Conservation (phyloP, 1,140 invertebrate species). For the Cotesia vestalis region DNA sequence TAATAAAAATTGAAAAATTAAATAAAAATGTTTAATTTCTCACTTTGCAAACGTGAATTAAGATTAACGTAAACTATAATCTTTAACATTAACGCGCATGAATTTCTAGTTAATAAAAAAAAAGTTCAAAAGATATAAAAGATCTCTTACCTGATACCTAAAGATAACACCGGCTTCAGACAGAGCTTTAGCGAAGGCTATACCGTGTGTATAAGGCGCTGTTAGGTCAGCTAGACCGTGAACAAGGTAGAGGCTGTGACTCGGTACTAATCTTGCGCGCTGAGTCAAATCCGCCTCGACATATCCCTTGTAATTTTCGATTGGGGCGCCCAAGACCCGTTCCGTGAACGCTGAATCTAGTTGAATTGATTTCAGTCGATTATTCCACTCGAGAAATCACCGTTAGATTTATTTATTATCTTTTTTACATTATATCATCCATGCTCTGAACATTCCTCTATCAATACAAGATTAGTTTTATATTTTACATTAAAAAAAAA, state of each 20-base stretch:
- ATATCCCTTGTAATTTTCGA: slow-evolving; percentile 91
- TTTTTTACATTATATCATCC: too few species aligned
- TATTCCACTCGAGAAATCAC: slow-evolving; percentile 8
- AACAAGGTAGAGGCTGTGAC: slow-evolving; percentile 86
- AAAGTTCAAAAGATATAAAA: neutral
- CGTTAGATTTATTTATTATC: neutral
- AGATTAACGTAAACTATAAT: too few species aligned
- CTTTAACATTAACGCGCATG: too few species aligned
- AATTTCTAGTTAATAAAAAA: slow-evolving; percentile 18
- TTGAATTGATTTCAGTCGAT: slow-evolving; percentile 17
- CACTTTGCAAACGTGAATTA: too few species aligned
- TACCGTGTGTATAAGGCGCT: slow-evolving; percentile 91
- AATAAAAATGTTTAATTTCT: too few species aligned
- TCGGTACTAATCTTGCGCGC: slow-evolving; percentile 83
- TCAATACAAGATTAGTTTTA: too few species aligned
- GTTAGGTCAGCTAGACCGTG: slow-evolving; percentile 91
- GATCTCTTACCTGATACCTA: slow-evolving; percentile 81
- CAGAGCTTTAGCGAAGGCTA: slow-evolving; percentile 86
- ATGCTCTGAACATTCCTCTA: too few species aligned
- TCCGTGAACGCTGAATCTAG: slow-evolving; percentile 95
- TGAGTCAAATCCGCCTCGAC: slow-evolving; percentile 90
- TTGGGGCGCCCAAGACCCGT: slow-evolving; percentile 85
- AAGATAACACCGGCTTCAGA: slow-evolving; percentile 87
- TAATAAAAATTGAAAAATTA: too few species aligned
- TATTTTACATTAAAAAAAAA: too few species aligned